Evolutionary conservation across 2,888 invertebrate genomes (phyloP).

Genomic region (Mongoloraphidia duomilia): DNA sequence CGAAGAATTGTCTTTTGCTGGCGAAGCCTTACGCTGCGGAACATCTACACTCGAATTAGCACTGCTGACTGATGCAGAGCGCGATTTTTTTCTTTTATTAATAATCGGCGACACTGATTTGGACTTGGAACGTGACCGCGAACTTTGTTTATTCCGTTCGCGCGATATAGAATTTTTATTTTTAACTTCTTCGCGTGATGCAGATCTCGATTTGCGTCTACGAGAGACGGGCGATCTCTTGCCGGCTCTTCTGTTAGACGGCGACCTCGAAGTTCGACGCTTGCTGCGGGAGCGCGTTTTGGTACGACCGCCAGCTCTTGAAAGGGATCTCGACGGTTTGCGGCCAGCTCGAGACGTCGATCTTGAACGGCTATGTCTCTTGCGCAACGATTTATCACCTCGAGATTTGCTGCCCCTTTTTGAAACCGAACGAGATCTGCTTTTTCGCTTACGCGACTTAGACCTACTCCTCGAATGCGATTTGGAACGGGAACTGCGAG

Average conservation of each 20-base stretch:
- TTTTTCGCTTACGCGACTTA: not conserved
- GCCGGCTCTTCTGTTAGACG: too few species aligned
- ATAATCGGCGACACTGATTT: conserved; percentile 19
- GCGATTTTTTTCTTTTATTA: conserved; percentile 3
- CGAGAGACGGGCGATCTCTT: too few species aligned
- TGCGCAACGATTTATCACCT: not conserved
- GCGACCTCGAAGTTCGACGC: not conserved
- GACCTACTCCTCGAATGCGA: conserved; percentile 24
- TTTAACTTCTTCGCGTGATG: too few species aligned
- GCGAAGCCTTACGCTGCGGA: too few species aligned
- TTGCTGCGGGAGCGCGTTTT: conserved; percentile 20
- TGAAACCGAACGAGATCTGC: conserved; percentile 1
- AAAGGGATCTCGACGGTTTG: conserved; percentile 1
- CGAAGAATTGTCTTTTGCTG: too few species aligned
- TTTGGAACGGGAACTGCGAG: conserved; percentile 15
- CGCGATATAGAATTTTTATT: too few species aligned
- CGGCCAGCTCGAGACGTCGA: not conserved
- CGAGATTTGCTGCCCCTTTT: not conserved
- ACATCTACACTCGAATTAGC: too few species aligned
- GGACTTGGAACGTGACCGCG: conserved; percentile 23
- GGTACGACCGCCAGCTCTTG: conserved; percentile 8
- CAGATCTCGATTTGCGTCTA: too few species aligned
- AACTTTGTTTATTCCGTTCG: conserved; percentile 20
- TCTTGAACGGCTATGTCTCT: not conserved
- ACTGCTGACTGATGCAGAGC: too few species aligned